Evolutionary conservation across 2,797 vertebrate species (phyloP).

Genomic region (Pangasius krempfi): DNA sequence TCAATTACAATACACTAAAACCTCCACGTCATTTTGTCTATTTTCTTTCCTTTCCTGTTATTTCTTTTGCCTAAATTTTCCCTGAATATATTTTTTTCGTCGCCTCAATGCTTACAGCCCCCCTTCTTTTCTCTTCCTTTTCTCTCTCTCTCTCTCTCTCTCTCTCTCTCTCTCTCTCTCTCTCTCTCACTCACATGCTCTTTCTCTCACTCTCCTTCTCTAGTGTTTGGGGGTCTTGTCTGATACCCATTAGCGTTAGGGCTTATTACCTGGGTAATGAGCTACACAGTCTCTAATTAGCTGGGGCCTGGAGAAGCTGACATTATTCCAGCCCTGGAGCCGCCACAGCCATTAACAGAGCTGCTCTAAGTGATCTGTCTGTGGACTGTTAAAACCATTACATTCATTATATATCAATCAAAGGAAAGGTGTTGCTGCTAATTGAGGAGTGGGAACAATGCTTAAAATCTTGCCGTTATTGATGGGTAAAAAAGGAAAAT

Average conservation of each 20-base stretch:
- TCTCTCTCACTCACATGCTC: constrained; percentile 63
- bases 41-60: constrained; percentile 47
- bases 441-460: constrained; percentile 86
- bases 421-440: constrained; percentile 92
- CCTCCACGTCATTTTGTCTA: constrained; percentile 52
- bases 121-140: constrained; percentile 59
- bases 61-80: constrained; percentile 34
- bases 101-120: constrained; percentile 22
- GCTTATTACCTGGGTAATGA: constrained; percentile 90
- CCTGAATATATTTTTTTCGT: constrained; percentile 3
- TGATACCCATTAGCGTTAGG: constrained; percentile 92
- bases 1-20: constrained; percentile 37
- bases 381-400: constrained; percentile 96
- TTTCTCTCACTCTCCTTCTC: constrained; percentile 54
- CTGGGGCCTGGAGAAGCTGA: constrained; percentile 92
- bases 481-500: constrained; percentile 68
- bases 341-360: constrained; percentile 85
- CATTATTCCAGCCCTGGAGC: constrained; percentile 72
- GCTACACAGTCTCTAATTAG: constrained; percentile 96
- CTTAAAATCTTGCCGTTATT: constrained; percentile 82
- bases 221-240: constrained; percentile 82
- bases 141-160: constrained; percentile 60
- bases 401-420: constrained; percentile 91
- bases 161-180: constrained; percentile 65
- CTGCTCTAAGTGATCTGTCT: constrained; percentile 97